Percentiles rank a stretch among this genome's conserved stretches.
Evolutionary conservation across 2,888 invertebrate species (phyloP).

Genomic region (Acleris cristana): DNA sequence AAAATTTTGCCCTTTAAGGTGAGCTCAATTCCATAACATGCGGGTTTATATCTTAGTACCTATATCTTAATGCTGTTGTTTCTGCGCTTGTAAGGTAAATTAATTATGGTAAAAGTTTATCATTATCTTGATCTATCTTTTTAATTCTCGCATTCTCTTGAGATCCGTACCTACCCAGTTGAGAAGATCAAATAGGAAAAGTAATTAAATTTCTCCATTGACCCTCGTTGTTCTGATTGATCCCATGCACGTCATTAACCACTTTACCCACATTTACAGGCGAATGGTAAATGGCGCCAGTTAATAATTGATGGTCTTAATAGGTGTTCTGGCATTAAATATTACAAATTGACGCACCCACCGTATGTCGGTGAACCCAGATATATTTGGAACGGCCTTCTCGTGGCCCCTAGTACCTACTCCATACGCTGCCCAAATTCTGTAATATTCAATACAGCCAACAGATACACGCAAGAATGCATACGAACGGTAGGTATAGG

Average conservation of each 20-base stretch:
- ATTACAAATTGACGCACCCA: slow-evolving; percentile 15
- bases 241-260: neutral
- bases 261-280: neutral
- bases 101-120: too few species aligned
- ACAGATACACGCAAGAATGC: neutral
- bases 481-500: neutral
- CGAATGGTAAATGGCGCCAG: neutral
- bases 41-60: slow-evolving; percentile 11
- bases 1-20: slow-evolving; percentile 9
- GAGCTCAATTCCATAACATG: slow-evolving; percentile 18
- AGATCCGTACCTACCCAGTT: too few species aligned
- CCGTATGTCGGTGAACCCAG: slow-evolving; percentile 34
- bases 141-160: too few species aligned
- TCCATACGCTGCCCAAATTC: slow-evolving; percentile 7
- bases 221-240: neutral
- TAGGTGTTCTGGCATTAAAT: slow-evolving; percentile 4
- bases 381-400: slow-evolving; percentile 39
- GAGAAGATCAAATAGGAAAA: too few species aligned
- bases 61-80: neutral
- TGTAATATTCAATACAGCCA: slow-evolving; percentile 8
- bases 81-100: too few species aligned
- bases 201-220: too few species aligned
- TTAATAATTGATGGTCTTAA: slow-evolving; percentile 3
- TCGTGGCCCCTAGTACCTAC: slow-evolving; percentile 6
- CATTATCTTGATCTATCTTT: too few species aligned